Percentiles rank a stretch among this genome's conserved stretches.
phyloP scores from a whole-genome alignment of 2,888 invertebrate species.

The Odiellus spinosus region DNA sequence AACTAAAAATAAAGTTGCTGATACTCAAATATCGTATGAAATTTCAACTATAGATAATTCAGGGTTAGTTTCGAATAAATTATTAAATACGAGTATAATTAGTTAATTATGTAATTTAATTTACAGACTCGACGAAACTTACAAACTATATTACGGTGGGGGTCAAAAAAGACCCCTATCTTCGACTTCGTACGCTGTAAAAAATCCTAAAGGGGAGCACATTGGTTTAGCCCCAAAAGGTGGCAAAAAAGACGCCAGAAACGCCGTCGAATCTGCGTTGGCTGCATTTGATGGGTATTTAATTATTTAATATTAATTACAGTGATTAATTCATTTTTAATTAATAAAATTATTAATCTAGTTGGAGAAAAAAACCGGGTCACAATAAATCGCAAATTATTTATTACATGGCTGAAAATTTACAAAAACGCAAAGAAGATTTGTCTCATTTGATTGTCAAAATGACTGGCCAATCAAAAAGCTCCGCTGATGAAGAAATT shows the following conservation, averaged over 20 bases:
- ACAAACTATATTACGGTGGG: constrained; percentile 36
- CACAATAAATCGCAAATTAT: constrained; percentile 33
- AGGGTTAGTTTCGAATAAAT: too few relatives aligned
- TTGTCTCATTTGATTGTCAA: constrained; percentile 24
- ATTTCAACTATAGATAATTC: too few relatives aligned
- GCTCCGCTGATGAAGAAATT: constrained; percentile 2
- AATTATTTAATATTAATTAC: background rate
- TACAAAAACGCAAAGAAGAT: constrained; percentile 28
- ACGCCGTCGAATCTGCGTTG: constrained; percentile 36
- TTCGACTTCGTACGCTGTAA: constrained; percentile 28
- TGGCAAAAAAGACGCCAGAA: constrained; percentile 33
- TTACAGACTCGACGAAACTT: constrained; percentile 27
- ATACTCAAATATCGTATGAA: too few relatives aligned
- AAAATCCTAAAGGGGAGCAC: constrained; percentile 24
- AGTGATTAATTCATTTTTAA: background rate
- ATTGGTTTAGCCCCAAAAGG: constrained; percentile 30
- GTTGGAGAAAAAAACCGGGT: constrained; percentile 31
- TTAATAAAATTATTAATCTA: constrained; percentile 12
- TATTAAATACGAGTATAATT: too few relatives aligned
- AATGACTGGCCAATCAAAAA: constrained; percentile 23
- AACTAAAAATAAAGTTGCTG: too few relatives aligned
- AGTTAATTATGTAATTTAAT: background rate
- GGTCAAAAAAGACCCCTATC: constrained; percentile 35
- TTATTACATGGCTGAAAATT: constrained; percentile 33
- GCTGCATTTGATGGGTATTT: constrained; percentile 33